Evolutionary conservation across 2,797 vertebrate genomes (phyloP).

Genomic region (Phrynocephalus forsythii): DNA sequence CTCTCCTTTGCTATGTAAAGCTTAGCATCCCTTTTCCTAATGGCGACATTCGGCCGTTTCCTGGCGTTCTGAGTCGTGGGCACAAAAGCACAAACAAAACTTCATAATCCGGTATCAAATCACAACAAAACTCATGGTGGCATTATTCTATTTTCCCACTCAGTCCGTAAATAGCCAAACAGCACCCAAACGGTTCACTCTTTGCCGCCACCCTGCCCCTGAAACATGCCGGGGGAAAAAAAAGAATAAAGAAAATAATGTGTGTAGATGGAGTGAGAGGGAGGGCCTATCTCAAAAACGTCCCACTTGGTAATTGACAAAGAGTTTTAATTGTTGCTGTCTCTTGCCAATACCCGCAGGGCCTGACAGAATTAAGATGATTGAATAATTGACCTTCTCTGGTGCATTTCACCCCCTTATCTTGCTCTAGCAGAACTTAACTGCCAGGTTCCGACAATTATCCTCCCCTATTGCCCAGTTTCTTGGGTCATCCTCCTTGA

Average conservation of each 20-base stretch:
- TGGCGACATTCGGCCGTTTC: too few relatives aligned
- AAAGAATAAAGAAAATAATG: background rate
- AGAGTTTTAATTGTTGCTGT: conserved; percentile 24
- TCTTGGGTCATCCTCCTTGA: background rate
- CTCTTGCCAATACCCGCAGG: background rate
- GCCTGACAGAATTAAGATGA: conserved; percentile 7
- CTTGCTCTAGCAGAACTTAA: background rate
- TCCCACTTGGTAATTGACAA: background rate
- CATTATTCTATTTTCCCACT: too few relatives aligned
- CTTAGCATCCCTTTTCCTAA: too few relatives aligned
- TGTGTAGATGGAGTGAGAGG: background rate
- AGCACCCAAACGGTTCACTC: background rate
- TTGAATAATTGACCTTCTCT: conserved; percentile 28
- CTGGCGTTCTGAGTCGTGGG: too few relatives aligned
- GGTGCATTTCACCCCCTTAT: background rate
- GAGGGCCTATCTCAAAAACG: conserved; percentile 16
- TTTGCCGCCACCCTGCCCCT: too few relatives aligned
- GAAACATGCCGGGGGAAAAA: background rate
- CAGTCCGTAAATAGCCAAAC: rapidly evolving
- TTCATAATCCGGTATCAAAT: background rate
- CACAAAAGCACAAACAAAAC: too few relatives aligned
- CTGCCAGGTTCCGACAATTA: conserved; percentile 17
- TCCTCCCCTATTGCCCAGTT: background rate
- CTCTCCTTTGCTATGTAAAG: too few relatives aligned
- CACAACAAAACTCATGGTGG: background rate